Conservation (phyloP, 2,888 invertebrate genomes). For the Macropis europaea region DNA sequence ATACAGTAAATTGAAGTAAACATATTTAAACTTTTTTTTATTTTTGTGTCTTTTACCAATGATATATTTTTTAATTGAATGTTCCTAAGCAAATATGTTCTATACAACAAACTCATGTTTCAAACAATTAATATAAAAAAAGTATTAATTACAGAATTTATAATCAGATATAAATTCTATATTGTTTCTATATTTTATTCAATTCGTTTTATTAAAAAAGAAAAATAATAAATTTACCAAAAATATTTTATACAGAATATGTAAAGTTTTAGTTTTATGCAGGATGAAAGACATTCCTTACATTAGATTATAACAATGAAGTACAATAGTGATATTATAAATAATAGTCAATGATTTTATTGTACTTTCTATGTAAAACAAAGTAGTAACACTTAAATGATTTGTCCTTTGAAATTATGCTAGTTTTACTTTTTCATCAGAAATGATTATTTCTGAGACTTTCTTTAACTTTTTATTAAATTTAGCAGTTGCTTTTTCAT, state of each 20-base stretch:
- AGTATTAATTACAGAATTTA: slow-evolving; percentile 2
- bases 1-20: background rate
- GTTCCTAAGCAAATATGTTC: background rate
- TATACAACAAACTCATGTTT: background rate
- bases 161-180: slow-evolving; percentile 12
- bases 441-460: slow-evolving; percentile 83
- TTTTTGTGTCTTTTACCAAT: background rate
- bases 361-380: background rate
- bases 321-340: background rate
- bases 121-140: background rate
- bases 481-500: slow-evolving; percentile 85
- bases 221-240: slow-evolving; percentile 10
- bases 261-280: background rate
- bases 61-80: background rate
- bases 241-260: background rate
- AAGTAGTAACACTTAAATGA: background rate
- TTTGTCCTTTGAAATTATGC: slow-evolving; percentile 20
- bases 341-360: background rate
- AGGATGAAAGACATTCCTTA: background rate
- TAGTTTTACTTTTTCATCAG: slow-evolving; percentile 82
- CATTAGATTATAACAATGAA: background rate
- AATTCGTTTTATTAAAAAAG: background rate
- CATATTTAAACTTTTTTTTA: slow-evolving; percentile 24
- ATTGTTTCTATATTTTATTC: slow-evolving; percentile 1
- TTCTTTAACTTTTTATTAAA: slow-evolving; percentile 88